These are phyloP conservation scores for Eupithecia insigniata DNA, from an alignment of 2,888 invertebrate species.

Conservation along the genomic window DNA sequence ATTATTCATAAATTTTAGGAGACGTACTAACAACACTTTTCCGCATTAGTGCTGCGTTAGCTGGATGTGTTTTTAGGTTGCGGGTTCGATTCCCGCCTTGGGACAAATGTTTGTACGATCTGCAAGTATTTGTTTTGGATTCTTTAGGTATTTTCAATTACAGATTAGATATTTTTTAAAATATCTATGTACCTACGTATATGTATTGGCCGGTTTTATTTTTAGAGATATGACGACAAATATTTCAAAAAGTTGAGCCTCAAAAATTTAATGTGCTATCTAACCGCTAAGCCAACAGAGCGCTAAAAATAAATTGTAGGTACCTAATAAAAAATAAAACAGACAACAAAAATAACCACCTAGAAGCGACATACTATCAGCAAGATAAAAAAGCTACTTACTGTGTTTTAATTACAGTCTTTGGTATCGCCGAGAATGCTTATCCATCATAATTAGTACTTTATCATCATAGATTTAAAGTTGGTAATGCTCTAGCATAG, in stretches of 20 bases:
- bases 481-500: constrained; percentile 49
- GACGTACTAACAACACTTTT: too few relatives aligned
- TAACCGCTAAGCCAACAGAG: background rate
- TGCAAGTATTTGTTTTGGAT: too few relatives aligned
- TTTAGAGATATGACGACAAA: background rate
- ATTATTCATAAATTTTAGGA: too few relatives aligned
- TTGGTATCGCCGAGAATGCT: constrained; percentile 45
- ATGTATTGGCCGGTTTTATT: too few relatives aligned
- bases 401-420: constrained; percentile 63
- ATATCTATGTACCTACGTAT: too few relatives aligned
- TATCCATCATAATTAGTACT: constrained; percentile 44
- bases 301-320: constrained; percentile 14
- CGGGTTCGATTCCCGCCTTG: too few relatives aligned
- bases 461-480: constrained; percentile 50
- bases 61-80: too few relatives aligned
- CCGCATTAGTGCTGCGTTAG: too few relatives aligned
- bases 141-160: too few relatives aligned
- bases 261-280: background rate
- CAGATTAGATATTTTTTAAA: too few relatives aligned
- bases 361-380: constrained; percentile 58
- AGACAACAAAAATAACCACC: constrained; percentile 54
- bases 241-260: background rate
- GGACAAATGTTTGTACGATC: too few relatives aligned
- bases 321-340: constrained; percentile 34
- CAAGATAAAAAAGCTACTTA: constrained; percentile 58